Percentiles rank a stretch among this genome's conserved stretches.
These are phyloP conservation scores for Isichthys henryi DNA, from an alignment of 2,113 vertebrate genomes.

Conservation along the genomic window DNA sequence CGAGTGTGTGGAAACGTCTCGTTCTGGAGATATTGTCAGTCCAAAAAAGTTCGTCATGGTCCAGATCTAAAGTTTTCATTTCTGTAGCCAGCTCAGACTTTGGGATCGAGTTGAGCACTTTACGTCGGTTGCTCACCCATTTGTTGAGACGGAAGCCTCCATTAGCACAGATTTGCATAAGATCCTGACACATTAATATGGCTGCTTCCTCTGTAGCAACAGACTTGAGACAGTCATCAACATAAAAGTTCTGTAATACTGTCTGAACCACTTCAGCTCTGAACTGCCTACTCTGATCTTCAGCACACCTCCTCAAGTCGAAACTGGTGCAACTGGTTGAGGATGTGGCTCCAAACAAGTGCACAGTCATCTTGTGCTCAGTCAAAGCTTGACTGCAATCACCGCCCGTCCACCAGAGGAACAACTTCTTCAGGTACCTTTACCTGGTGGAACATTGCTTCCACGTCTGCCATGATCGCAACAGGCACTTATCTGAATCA, in stretches of 20 bases:
- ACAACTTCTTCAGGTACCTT: slow-evolving; percentile 12
- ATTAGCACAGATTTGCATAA: background rate
- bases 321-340: background rate
- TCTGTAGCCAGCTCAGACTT: background rate
- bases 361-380: slow-evolving; percentile 22
- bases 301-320: background rate
- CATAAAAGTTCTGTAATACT: slow-evolving; percentile 18
- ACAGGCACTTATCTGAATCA: slow-evolving; percentile 23
- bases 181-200: background rate
- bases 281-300: slow-evolving; percentile 15
- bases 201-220: background rate
- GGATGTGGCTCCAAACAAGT: slow-evolving; percentile 14
- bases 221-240: slow-evolving; percentile 24
- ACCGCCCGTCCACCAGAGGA: slow-evolving; percentile 27
- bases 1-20: background rate
- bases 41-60: slow-evolving; percentile 7
- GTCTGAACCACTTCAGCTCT: background rate
- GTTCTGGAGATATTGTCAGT: slow-evolving; percentile 16
- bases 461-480: slow-evolving; percentile 25
- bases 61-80: background rate
- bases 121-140: background rate
- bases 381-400: background rate
- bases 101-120: background rate
- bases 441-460: background rate
- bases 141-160: slow-evolving; percentile 15